A percentile compares a stretch with the other conserved stretches of the same genome.
Evolutionary conservation across 2,113 vertebrate species (phyloP).

Genomic region (Mormoops blainvillei): DNA sequence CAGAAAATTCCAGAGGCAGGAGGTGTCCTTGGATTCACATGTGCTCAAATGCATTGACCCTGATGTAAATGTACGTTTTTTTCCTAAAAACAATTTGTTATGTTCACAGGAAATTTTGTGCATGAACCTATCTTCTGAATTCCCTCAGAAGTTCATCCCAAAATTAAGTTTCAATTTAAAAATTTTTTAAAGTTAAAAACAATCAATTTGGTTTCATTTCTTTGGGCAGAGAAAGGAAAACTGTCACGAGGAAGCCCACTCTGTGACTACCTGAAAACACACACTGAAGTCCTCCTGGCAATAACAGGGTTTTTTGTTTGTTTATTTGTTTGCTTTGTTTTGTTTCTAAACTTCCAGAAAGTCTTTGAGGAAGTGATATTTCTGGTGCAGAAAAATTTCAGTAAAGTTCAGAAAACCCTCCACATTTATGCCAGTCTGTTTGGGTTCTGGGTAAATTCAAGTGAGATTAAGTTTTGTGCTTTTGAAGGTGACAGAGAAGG

Average conservation of each 20-base stretch:
- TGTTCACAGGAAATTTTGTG: conserved; percentile 40
- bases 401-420: background rate
- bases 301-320: background rate
- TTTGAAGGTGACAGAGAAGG: background rate
- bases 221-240: background rate
- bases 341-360: background rate
- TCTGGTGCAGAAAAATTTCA: background rate
- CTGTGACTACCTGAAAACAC: background rate
- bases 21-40: background rate
- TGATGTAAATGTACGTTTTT: background rate
- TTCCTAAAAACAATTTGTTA: conserved; percentile 62
- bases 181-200: background rate
- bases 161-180: background rate
- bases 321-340: no score
- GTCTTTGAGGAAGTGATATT: background rate
- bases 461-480: background rate
- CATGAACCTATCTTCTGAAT: background rate
- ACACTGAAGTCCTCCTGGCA: background rate
- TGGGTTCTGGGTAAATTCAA: background rate
- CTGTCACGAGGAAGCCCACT: background rate
- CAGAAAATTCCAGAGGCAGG: background rate
- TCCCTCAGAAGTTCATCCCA: background rate
- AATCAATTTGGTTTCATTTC: background rate
- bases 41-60: background rate
- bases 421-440: background rate